Evolutionary conservation across 2,797 vertebrate species (phyloP), one percentile per base, ranked within the genome.

Genomic region (Pseudochromis fuscus): DNA sequence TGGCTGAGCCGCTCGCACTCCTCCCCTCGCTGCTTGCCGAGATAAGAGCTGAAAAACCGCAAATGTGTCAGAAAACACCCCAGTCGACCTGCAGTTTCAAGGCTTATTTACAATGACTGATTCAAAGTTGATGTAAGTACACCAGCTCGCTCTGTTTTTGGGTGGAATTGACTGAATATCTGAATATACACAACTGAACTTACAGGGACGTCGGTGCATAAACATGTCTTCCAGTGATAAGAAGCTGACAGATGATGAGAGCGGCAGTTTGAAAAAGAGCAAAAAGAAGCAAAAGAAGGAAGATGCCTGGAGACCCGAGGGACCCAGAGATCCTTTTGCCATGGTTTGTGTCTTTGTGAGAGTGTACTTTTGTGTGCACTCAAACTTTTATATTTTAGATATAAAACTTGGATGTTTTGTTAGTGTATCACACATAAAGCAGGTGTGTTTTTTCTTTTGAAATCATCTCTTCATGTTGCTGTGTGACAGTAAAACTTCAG

Each of bases 231-330:
- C 73, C 62, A 93, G 95, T 5, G 94, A 94, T 74, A 83, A 91
- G 83, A 94, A 92, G 84, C 89, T 84, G 82, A 56, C 35, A n/a
- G 79, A 83, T 27, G 94, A 91, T 31, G 93, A 94, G 80, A 92
- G 94, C 66, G 90, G 87, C 0, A 90, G 91, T 81, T 86, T 85
- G 57, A 96, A 95, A 92, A 95, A 95, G 87, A 95, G 94, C 82
- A 96, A 94, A 90, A 96, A 96, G 91, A 96, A 95, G 59, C 96
- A 94, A 67, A 91, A 92, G 90, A 96, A 95, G 93, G 95, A 94
- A 87, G 94, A 95, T 64, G 73, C 92, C 89, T 91, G 94, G 88
- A 81, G 92, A 95, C 68, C 93, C 88, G 62, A 94, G 91, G 62
- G 88, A 87, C 55, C 77, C 83, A 86, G 90, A 92, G 95, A 97